phyloP scores from a whole-genome alignment of 2,797 vertebrate genomes.

The Pangasius sanitwongsei region DNA sequence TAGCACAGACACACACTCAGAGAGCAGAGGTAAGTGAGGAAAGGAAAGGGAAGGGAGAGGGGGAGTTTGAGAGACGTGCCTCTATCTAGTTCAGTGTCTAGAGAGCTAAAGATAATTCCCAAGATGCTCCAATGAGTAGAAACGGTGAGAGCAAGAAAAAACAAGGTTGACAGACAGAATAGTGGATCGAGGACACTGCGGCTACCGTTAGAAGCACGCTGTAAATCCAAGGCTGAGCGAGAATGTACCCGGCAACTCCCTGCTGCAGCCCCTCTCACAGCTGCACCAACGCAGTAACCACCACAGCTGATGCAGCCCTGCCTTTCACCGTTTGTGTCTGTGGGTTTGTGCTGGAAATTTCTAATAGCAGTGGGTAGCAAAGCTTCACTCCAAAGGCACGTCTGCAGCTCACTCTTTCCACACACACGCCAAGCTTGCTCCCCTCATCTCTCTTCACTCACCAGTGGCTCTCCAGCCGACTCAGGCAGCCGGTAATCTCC shows the following conservation, averaged over 20 bases:
- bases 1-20: slow-evolving; percentile 43
- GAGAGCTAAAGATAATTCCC: slow-evolving; percentile 74
- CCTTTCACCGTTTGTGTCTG: slow-evolving; percentile 57
- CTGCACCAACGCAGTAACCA: slow-evolving; percentile 56
- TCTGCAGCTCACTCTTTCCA: slow-evolving; percentile 57
- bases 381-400: slow-evolving; percentile 49
- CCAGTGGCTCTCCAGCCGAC: slow-evolving; percentile 58
- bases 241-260: slow-evolving; percentile 54
- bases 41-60: slow-evolving; percentile 36
- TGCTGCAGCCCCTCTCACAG: slow-evolving; percentile 57
- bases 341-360: slow-evolving; percentile 56
- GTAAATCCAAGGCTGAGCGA: slow-evolving; percentile 53
- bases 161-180: slow-evolving; percentile 41
- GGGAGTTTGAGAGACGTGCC: slow-evolving; percentile 41
- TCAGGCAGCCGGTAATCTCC: slow-evolving; percentile 66
- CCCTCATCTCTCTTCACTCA: slow-evolving; percentile 49
- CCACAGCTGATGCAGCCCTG: slow-evolving; percentile 58
- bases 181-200: slow-evolving; percentile 39
- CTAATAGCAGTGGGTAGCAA: slow-evolving; percentile 63
- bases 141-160: slow-evolving; percentile 29
- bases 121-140: slow-evolving; percentile 61
- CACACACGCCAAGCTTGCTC: slow-evolving; percentile 33
- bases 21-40: slow-evolving; percentile 42
- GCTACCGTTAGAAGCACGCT: slow-evolving; percentile 35
- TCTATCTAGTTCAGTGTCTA: slow-evolving; percentile 66